Percentiles rank a stretch among this genome's conserved stretches.
Evolutionary conservation across 2,113 vertebrate genomes (phyloP).

Genomic region (Vimba vimba): DNA sequence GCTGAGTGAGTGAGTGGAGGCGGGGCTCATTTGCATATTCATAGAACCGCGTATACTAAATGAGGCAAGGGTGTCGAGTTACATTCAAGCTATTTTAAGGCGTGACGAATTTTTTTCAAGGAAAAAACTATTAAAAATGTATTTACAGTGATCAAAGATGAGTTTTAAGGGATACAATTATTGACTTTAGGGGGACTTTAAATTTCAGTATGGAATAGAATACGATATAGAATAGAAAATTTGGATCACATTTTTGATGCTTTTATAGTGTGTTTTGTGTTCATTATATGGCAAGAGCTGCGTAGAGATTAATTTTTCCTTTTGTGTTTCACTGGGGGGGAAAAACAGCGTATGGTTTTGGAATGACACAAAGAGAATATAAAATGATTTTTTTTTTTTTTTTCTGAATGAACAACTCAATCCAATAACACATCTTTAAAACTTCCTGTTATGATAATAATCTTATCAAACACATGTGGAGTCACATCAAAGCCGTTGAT

Average conservation of each 20-base stretch:
- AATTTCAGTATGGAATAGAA: too few relatives aligned
- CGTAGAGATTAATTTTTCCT: not conserved
- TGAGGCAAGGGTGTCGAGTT: too few relatives aligned
- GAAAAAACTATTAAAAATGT: too few relatives aligned
- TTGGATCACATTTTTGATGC: not conserved
- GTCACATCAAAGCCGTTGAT: slow-evolving; percentile 2
- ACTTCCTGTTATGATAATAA: slow-evolving; percentile 16
- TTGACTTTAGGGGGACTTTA: too few relatives aligned
- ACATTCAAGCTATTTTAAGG: too few relatives aligned
- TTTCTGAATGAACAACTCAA: not conserved
- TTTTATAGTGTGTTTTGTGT: not conserved
- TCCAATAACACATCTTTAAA: not conserved
- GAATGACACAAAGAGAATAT: not conserved
- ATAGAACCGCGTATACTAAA: too few relatives aligned
- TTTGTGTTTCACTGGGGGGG: not conserved
- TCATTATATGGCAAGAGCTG: not conserved
- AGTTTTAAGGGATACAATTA: too few relatives aligned
- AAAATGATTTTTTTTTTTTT: not conserved
- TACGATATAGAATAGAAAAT: too few relatives aligned
- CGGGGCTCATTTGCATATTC: too few relatives aligned
- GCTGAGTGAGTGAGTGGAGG: too few relatives aligned
- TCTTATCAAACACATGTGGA: slow-evolving; percentile 30
- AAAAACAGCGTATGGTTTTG: not conserved
- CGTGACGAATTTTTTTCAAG: too few relatives aligned
- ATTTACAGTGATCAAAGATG: too few relatives aligned